Conservation (phyloP, 2,797 vertebrate species). For the Lateolabrax maculatus region DNA sequence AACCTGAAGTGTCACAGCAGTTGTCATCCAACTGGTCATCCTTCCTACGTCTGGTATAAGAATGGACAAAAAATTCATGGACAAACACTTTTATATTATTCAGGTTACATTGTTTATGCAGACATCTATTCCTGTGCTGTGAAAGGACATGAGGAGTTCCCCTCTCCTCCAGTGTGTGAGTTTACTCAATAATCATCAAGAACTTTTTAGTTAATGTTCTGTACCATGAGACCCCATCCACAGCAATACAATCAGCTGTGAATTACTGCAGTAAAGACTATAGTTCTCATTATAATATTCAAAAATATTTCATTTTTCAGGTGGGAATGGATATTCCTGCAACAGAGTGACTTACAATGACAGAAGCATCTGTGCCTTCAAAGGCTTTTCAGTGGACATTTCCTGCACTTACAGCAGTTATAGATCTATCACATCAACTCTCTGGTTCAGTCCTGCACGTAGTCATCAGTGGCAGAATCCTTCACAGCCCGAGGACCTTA, state of each 20-base stretch:
- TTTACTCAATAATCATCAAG: not conserved
- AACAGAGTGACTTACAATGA: slow-evolving; percentile 35
- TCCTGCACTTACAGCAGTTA: slow-evolving; percentile 12
- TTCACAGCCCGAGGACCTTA: too few species aligned
- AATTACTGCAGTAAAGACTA: not conserved
- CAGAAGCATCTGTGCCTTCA: slow-evolving; percentile 48
- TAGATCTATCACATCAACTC: too few species aligned
- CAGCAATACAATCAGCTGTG: not conserved
- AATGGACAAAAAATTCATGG: not conserved
- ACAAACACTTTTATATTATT: fast-evolving
- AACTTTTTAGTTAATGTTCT: not conserved
- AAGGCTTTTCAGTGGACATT: slow-evolving; percentile 54
- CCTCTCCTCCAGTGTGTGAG: slow-evolving; percentile 59
- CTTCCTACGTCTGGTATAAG: slow-evolving; percentile 32
- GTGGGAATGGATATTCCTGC: not conserved
- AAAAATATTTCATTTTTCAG: slow-evolving; percentile 37
- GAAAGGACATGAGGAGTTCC: not conserved
- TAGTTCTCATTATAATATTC: not conserved
- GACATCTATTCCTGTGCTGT: slow-evolving; percentile 45
- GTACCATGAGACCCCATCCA: fast-evolving
- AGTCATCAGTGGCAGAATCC: too few species aligned
- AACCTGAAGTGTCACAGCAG: slow-evolving; percentile 7
- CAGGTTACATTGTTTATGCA: fast-evolving
- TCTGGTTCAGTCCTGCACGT: too few species aligned
- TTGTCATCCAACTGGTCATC: not conserved